Percentiles rank a stretch among this genome's conserved stretches.
These are phyloP conservation scores for Penaeus indicus DNA, from an alignment of 1,140 invertebrate genomes.

Conservation along the genomic window DNA sequence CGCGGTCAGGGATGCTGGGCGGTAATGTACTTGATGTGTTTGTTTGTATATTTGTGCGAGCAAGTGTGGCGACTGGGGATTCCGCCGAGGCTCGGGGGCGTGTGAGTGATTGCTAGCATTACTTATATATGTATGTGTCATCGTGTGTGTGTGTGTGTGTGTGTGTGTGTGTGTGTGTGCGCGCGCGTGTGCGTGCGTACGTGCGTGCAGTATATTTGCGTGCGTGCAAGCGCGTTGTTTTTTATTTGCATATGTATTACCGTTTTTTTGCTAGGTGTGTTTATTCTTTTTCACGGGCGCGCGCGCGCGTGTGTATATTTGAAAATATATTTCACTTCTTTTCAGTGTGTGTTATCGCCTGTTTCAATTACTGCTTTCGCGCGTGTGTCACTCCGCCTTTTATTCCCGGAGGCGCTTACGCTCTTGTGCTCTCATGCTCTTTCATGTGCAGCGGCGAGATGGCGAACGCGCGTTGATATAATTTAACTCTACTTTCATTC, in stretches of 20 bases:
- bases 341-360: slow-evolving; percentile 30
- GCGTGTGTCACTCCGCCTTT: neutral
- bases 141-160: neutral
- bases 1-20: neutral
- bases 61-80: neutral
- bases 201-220: neutral
- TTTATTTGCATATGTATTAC: no score
- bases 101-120: neutral
- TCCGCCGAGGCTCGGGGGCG: neutral
- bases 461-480: no score
- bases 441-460: no score
- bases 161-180: slow-evolving; percentile 8
- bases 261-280: no score
- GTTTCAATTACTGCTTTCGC: neutral
- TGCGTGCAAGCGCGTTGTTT: neutral
- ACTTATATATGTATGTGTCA: neutral
- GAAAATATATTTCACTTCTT: no score
- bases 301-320: slow-evolving; percentile 14
- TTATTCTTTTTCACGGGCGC: no score
- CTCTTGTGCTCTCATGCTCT: neutral
- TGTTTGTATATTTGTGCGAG: neutral
- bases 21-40: neutral
- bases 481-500: no score
- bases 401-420: neutral
- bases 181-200: neutral